Evolutionary conservation across 1,140 invertebrate genomes (phyloP).

Genomic region (Megalonaias nervosa): DNA sequence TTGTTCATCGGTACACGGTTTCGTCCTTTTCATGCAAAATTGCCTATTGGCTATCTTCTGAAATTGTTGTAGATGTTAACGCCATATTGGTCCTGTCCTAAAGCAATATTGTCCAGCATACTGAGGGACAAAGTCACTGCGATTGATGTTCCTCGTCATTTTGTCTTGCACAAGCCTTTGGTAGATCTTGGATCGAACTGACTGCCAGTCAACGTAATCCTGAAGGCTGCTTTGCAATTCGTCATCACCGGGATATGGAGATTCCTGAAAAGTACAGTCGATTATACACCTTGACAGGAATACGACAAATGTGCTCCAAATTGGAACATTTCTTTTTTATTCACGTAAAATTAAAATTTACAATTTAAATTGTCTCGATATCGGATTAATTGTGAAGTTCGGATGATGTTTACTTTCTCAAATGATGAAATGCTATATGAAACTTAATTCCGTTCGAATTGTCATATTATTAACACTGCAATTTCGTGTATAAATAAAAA

Average conservation of each 20-base stretch:
- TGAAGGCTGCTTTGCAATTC: conserved; percentile 54
- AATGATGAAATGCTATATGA: neutral
- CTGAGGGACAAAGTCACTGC: conserved; percentile 38
- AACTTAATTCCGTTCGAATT: neutral
- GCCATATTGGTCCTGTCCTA: conserved; percentile 31
- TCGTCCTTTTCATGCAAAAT: no score
- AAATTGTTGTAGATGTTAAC: no score
- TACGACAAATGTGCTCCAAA: neutral
- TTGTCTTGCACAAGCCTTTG: conserved; percentile 35
- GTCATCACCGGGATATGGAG: conserved; percentile 52
- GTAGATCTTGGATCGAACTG: conserved; percentile 40
- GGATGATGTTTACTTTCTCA: neutral
- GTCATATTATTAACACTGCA: neutral
- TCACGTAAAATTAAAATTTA: neutral
- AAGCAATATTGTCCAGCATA: conserved; percentile 46
- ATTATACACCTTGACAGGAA: neutral
- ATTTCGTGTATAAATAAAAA: no score
- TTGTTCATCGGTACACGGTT: no score
- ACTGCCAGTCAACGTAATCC: conserved; percentile 55
- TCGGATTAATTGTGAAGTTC: neutral
- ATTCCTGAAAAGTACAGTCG: conserved; percentile 40
- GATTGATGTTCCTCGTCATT: conserved; percentile 1
- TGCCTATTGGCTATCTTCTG: no score
- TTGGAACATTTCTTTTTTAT: neutral
- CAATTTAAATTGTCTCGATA: neutral